Percentiles rank a stretch among this genome's conserved stretches.
phyloP scores from a whole-genome alignment of 2,797 vertebrate species.

The Propithecus deckenii region DNA sequence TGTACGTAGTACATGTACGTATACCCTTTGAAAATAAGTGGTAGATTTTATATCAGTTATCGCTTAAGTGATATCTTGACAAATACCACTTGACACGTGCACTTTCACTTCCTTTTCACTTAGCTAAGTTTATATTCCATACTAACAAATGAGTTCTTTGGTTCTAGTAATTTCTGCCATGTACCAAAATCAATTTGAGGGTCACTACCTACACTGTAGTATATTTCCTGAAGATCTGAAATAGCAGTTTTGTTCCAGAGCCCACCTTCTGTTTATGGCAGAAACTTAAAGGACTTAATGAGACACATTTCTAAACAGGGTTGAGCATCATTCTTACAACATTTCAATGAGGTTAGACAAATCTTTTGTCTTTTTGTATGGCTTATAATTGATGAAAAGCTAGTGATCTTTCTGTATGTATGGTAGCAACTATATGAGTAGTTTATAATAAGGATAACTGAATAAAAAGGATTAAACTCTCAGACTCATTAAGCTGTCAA shows the following conservation, averaged over 20 bases:
- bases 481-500: neutral
- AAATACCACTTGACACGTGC: neutral
- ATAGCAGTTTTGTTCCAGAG: neutral
- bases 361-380: conserved; percentile 13
- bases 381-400: conserved; percentile 15
- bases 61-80: neutral
- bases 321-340: neutral
- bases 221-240: neutral
- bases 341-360: neutral
- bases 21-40: neutral
- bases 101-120: neutral
- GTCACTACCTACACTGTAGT: neutral
- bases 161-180: neutral
- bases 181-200: neutral
- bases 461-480: neutral
- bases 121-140: neutral
- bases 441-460: neutral
- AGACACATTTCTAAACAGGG: neutral
- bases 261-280: neutral
- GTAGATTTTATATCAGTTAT: neutral
- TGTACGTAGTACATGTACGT: neutral
- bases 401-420: neutral
- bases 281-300: neutral
- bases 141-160: neutral
- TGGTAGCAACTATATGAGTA: neutral